Evolutionary conservation across 2,888 invertebrate species (phyloP), one percentile per base, ranked within the genome.

Genomic region (Anagyrus pseudococci): DNA sequence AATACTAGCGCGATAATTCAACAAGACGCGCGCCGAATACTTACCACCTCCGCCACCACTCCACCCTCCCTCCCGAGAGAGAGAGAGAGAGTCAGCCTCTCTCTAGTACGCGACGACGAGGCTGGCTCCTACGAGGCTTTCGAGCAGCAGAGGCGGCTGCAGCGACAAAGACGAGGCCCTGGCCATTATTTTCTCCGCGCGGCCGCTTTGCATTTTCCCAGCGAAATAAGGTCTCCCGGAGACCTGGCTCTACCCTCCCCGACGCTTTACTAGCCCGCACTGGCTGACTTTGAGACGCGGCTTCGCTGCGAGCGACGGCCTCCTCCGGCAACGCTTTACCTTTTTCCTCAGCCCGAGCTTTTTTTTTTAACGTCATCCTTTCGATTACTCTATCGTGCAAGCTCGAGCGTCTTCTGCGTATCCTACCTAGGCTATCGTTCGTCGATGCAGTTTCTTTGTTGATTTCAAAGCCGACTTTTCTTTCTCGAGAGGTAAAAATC

Each of bases 1-100:
- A 76, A 75, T 73, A 73, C 73, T 74, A 68, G 74, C 70, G 71
- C 75, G 74, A 75, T 75, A 75, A 77, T 75, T 77, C 73, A 75
- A 72, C 68, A 75, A 72, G 73, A 75, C 75, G 74, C 74, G 74
- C 69, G 66, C 66, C 73, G 76, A 76, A 75, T 75, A 74, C 75
- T 75, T 74, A 71, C 75, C 74, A 71, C 71, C 72, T 71, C 43
- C 13, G 23, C 15, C 46, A 33, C 37, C 10, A 29, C 54, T 58
- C 52, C 54, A 44, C 40, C 33, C 46, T 52, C 25, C 47, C 47
- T 43, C 41, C 40, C 41, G 23, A 47, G n/a, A n/a, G n/a, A n/a
- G n/a, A n/a, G n/a, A n/a, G n/a, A n/a, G n/a, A n/a, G n/a, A n/a
- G 29, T 7, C 33, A 43, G 23, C 40, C 52, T 43, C 40, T 58